These are phyloP conservation scores for Zophobas morio DNA, from an alignment of 1,140 invertebrate genomes.

Conservation along the genomic window DNA sequence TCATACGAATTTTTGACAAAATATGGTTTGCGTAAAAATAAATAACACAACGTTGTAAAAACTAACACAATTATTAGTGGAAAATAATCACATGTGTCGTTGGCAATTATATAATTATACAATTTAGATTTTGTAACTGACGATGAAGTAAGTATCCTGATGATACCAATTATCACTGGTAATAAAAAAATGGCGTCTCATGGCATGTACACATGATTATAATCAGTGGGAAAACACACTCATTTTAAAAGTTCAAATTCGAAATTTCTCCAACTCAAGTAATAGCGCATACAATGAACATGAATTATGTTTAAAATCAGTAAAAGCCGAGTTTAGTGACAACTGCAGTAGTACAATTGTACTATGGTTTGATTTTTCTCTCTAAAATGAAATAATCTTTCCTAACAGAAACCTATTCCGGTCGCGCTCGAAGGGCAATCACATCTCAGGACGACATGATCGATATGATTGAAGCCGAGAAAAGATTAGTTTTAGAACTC, in stretches of 20 bases:
- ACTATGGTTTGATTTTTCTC: background rate
- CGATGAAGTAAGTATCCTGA: background rate
- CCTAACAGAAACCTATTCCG: constrained; percentile 75
- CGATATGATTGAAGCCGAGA: constrained; percentile 78
- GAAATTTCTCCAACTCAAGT: too few species aligned
- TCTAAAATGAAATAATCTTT: background rate
- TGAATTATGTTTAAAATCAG: too few species aligned
- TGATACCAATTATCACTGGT: too few species aligned
- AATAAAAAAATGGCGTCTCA: too few species aligned
- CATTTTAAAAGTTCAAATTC: too few species aligned
- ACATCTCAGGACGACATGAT: constrained; percentile 68
- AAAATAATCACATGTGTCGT: background rate
- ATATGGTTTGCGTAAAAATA: background rate
- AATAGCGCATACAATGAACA: too few species aligned
- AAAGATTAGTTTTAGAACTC: constrained; percentile 77
- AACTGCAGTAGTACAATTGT: too few species aligned
- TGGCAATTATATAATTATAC: background rate
- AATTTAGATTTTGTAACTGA: background rate
- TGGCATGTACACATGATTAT: too few species aligned
- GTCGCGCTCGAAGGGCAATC: constrained; percentile 66
- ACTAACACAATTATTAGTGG: too few species aligned
- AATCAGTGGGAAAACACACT: too few species aligned
- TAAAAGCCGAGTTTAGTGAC: too few species aligned
- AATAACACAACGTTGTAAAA: too few species aligned
- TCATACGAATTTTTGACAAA: constrained; percentile 5